Percentiles rank a stretch among this genome's conserved stretches.
These are phyloP conservation scores for Saccopteryx leptura DNA, from an alignment of 2,113 vertebrate genomes.

Conservation along the genomic window DNA sequence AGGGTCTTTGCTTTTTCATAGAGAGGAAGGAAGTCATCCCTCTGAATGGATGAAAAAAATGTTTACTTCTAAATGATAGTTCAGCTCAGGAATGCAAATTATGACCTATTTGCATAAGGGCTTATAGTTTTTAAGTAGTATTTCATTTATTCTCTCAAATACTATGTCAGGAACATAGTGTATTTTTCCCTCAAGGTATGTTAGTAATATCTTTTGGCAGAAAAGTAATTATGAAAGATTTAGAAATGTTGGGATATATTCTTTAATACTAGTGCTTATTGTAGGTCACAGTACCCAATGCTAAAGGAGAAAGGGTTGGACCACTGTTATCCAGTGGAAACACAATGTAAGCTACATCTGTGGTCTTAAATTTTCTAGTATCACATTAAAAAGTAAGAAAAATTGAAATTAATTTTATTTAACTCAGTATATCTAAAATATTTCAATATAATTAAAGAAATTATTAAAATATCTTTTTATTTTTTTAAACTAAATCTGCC, in stretches of 20 bases:
- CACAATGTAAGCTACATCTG: background rate
- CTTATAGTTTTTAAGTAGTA: background rate
- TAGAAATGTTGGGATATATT: background rate
- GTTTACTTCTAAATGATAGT: background rate
- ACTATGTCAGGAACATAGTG: background rate
- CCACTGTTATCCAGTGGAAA: background rate
- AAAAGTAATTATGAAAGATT: constrained; percentile 39
- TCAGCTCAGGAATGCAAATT: background rate
- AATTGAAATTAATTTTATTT: constrained; percentile 36
- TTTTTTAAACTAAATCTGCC: background rate
- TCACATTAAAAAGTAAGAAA: background rate
- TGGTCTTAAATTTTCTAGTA: background rate
- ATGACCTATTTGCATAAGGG: background rate
- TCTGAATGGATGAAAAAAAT: background rate
- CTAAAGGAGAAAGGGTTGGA: background rate
- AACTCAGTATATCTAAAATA: background rate
- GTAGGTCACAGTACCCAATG: background rate
- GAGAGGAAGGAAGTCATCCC: background rate
- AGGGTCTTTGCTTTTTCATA: background rate
- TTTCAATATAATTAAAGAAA: constrained; percentile 44
- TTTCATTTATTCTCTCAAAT: constrained; percentile 19
- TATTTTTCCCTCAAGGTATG: constrained; percentile 6
- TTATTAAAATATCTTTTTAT: background rate
- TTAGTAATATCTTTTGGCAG: constrained; percentile 41
- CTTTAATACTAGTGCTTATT: background rate